Percentiles rank a stretch among this genome's conserved stretches.
These are phyloP conservation scores for Megaceryle maxima DNA, from an alignment of 2,113 vertebrate species.

Conservation along the genomic window DNA sequence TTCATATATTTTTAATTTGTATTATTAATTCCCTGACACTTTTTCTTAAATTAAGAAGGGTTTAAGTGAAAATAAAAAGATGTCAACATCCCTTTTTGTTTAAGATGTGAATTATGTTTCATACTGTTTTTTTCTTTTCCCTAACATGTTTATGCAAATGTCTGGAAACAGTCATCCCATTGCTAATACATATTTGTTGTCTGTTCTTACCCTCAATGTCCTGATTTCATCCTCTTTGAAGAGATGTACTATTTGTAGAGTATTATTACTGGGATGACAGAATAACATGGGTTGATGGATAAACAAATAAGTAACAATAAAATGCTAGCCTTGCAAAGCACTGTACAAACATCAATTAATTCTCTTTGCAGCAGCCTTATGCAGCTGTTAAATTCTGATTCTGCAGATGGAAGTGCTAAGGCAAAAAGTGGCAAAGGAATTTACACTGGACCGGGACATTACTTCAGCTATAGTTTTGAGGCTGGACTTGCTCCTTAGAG, in stretches of 20 bases:
- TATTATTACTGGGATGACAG: background rate
- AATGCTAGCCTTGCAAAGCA: background rate
- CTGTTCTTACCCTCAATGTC: background rate
- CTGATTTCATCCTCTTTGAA: background rate
- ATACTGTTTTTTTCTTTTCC: background rate
- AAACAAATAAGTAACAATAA: conserved; percentile 42
- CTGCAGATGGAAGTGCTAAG: background rate
- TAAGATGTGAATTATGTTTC: background rate
- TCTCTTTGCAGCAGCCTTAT: background rate
- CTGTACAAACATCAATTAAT: conserved; percentile 46
- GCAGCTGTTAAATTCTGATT: background rate
- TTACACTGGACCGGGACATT: background rate
- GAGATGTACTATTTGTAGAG: background rate
- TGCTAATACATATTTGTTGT: accelerated
- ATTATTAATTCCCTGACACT: accelerated
- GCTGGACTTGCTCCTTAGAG: background rate
- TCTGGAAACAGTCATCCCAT: background rate
- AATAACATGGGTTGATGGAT: background rate
- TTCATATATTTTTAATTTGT: background rate
- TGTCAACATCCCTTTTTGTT: background rate
- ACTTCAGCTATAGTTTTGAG: background rate
- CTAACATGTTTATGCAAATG: background rate
- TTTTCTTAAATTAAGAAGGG: background rate
- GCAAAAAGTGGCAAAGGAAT: background rate
- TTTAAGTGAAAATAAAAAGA: background rate